phyloP scores from a whole-genome alignment of 2,888 invertebrate genomes.

The Erynnis tages region DNA sequence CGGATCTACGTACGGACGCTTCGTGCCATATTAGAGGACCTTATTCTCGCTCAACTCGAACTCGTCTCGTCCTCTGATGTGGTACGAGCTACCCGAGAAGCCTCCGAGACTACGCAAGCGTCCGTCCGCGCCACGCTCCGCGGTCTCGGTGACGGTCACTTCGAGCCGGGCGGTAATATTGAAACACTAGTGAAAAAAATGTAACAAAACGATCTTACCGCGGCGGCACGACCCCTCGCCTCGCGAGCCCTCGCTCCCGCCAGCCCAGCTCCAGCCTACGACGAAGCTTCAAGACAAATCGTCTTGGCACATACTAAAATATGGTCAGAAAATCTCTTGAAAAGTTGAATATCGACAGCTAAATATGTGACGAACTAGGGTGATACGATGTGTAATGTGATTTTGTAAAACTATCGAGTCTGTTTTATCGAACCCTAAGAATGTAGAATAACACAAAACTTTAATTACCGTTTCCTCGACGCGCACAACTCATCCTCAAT shows the following conservation, averaged over 20 bases:
- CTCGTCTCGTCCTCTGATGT: no score
- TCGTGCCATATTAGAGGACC: no score
- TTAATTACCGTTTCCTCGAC: no score
- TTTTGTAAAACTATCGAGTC: background rate
- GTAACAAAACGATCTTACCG: conserved; percentile 16
- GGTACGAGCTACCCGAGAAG: no score
- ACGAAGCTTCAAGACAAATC: conserved; percentile 9
- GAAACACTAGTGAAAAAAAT: background rate
- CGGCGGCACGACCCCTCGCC: conserved; percentile 4
- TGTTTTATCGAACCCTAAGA: background rate
- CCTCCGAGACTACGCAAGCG: no score
- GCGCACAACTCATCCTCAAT: conserved; percentile 40
- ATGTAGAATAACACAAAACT: background rate
- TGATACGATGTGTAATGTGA: background rate
- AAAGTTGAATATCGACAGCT: conserved; percentile 14
- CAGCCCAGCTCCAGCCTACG: conserved; percentile 2
- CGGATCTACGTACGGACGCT: no score
- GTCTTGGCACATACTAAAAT: conserved; percentile 26
- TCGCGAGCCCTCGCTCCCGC: conserved; percentile 5
- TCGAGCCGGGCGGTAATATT: background rate
- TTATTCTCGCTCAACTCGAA: no score
- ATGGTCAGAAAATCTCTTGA: conserved; percentile 27
- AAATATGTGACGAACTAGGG: background rate
- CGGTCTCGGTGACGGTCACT: background rate
- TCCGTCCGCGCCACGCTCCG: conserved; percentile 54